Evolutionary conservation across 2,113 vertebrate genomes (phyloP), one percentile per base, ranked within the genome.

Genomic region (Melanocharis versteri): DNA sequence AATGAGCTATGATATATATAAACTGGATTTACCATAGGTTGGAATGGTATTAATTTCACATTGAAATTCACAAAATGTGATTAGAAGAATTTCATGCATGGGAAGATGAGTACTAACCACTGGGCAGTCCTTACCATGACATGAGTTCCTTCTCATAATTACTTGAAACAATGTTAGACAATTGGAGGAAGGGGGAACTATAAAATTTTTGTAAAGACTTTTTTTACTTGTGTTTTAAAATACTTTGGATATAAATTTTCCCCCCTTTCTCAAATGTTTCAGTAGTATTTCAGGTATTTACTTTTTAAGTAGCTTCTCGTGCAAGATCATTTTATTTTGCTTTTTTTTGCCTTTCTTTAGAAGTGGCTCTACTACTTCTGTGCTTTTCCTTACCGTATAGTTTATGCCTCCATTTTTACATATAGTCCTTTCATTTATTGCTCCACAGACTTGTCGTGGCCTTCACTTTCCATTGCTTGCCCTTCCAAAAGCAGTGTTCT

Each of bases 361-460:
- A 39, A 10, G 2, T 44, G n/a, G 2, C 9, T 71, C 11, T 47
- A 0, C 18, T 48, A 3, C 26, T 65, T 75, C 22, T 72, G 13
- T 69, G 42, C 28, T 88, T 89, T 37, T 39, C 16, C 9, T 39
- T 70, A 45, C 18, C 26, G 24, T 60, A 18, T 44, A 28, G 13
- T 62, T 61, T 56, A 54, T 27, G 61, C 15, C 18, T 89, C 78
- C 35, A 35, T 70, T 95, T 89, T 87, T 47, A 51, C 9, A 10
- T 64, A 0, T 20, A 54, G 26, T 53, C 9, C 30, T 89, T 89
- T 31, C 8, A 39, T 31, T 54, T 91, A 42, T 26, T 90, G 35
- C 26, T 71, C 16, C 56, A n/a, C 56, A n/a, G 37, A 19, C 31
- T 90, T 76, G 10, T 50, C 24, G 50, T 88, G 58, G 16, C 54